Conservation (phyloP, 2,797 vertebrate genomes). For the Tapirus indicus region DNA sequence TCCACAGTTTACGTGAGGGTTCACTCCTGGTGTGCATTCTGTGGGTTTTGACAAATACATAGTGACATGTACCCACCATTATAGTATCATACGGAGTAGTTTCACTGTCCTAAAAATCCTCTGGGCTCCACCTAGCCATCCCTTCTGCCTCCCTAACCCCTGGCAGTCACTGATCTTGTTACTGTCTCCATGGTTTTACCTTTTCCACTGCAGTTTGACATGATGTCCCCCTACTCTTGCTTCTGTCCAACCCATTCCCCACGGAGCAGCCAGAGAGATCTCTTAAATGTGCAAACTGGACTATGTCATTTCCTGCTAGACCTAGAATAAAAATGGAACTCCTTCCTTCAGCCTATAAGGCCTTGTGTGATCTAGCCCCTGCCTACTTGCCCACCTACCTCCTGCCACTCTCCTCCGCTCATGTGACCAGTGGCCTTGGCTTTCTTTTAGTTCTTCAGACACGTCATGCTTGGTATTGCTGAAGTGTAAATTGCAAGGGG, state of each 20-base stretch:
- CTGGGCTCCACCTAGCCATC: no score
- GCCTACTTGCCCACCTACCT: neutral
- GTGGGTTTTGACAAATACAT: neutral
- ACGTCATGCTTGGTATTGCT: accelerated
- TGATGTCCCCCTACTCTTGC: neutral
- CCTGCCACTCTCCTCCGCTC: neutral
- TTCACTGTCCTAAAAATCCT: neutral
- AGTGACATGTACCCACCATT: neutral
- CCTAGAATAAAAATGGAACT: neutral
- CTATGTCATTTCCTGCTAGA: neutral
- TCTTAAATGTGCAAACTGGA: neutral
- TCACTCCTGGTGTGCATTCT: neutral
- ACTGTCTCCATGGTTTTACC: neutral
- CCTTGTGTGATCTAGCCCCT: neutral
- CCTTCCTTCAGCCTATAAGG: neutral
- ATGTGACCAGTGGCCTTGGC: neutral
- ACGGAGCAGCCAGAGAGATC: neutral
- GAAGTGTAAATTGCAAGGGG: neutral
- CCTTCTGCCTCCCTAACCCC: neutral
- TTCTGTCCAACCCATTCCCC: neutral
- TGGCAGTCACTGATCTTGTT: neutral
- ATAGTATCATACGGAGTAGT: neutral
- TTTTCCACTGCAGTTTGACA: neutral
- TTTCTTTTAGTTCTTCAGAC: neutral
- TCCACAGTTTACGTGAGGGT: neutral